Evolutionary conservation across 2,797 vertebrate genomes (phyloP).

Genomic region (Balearica regulorum): DNA sequence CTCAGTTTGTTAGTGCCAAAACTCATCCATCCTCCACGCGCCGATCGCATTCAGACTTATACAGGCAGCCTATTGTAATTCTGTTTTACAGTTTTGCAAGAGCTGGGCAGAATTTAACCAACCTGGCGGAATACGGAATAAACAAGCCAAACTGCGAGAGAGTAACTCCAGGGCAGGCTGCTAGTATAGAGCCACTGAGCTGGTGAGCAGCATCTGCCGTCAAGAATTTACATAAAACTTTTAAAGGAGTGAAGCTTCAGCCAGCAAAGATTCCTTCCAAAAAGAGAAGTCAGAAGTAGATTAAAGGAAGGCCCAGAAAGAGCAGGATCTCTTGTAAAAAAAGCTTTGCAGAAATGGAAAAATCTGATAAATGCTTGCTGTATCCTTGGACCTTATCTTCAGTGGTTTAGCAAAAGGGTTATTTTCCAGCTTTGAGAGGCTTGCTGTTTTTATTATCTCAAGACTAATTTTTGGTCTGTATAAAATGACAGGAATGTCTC

Average conservation of each 20-base stretch:
- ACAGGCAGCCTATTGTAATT: background rate
- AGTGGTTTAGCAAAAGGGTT: background rate
- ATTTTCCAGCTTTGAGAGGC: background rate
- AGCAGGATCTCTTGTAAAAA: background rate
- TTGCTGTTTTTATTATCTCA: background rate
- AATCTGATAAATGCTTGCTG: background rate
- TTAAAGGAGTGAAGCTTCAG: background rate
- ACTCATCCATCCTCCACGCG: accelerated
- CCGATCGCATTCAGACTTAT: background rate
- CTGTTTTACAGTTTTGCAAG: background rate
- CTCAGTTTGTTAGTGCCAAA: background rate
- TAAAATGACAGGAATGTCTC: background rate
- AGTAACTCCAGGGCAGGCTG: background rate
- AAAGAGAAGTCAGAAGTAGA: background rate
- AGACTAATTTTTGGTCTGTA: background rate
- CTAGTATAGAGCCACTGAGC: background rate
- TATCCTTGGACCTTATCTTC: background rate
- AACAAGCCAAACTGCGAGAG: background rate
- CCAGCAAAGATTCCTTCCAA: background rate
- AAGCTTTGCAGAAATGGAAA: background rate
- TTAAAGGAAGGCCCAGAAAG: background rate
- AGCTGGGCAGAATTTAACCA: background rate
- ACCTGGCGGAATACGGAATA: background rate
- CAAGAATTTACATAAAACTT: background rate
- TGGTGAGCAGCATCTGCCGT: background rate